Evolutionary conservation across 2,888 invertebrate species (phyloP).

Genomic region (Miltochrista miniata): DNA sequence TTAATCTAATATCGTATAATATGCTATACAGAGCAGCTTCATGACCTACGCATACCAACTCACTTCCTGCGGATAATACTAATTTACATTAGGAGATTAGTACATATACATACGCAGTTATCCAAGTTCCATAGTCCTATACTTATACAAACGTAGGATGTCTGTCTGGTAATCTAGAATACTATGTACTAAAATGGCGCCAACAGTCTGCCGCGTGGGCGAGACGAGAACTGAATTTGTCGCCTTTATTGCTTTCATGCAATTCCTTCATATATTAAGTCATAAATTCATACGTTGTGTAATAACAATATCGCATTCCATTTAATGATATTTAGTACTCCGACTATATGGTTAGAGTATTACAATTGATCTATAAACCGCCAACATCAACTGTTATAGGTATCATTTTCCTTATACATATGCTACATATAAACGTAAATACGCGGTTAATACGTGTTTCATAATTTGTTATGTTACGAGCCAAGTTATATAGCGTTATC

Average conservation of each 20-base stretch:
- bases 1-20: neutral
- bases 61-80: slow-evolving; percentile 33
- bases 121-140: slow-evolving; percentile 21
- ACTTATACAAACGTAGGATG: slow-evolving; percentile 13
- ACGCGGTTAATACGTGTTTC: neutral
- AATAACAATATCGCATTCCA: slow-evolving; percentile 33
- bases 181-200: slow-evolving; percentile 53
- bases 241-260: slow-evolving; percentile 70
- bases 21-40: slow-evolving; percentile 18
- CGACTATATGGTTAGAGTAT: slow-evolving; percentile 3
- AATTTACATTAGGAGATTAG: slow-evolving; percentile 41
- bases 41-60: slow-evolving; percentile 25
- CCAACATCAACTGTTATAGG: slow-evolving; percentile 7
- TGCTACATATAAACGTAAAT: slow-evolving; percentile 1
- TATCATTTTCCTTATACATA: slow-evolving; percentile 18
- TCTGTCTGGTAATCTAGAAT: slow-evolving; percentile 24
- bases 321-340: slow-evolving; percentile 11
- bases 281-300: slow-evolving; percentile 45
- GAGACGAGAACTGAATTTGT: slow-evolving; percentile 66
- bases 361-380: slow-evolving; percentile 10
- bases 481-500: no score
- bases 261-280: slow-evolving; percentile 58
- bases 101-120: slow-evolving; percentile 21
- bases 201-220: slow-evolving; percentile 75
- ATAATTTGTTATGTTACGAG: no score